Percentiles rank a stretch among this genome's conserved stretches.
phyloP scores from a whole-genome alignment of 2,888 invertebrate genomes.

The Exocentrus adspersus region DNA sequence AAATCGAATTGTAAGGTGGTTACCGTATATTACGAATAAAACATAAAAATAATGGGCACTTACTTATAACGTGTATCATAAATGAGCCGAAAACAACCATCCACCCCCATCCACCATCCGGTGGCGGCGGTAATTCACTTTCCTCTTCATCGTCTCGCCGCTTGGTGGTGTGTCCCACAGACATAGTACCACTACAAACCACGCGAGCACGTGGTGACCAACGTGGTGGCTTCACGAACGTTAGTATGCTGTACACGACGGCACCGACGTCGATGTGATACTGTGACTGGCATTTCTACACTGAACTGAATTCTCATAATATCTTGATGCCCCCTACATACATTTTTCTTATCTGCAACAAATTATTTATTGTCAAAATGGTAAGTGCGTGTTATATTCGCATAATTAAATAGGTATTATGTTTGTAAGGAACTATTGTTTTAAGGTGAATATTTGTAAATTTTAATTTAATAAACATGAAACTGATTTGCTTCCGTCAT shows the following conservation, averaged over 20 bases:
- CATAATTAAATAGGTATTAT: too few relatives aligned
- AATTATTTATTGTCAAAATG: constrained; percentile 23
- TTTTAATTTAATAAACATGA: too few relatives aligned
- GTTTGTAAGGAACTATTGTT: background rate
- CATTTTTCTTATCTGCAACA: constrained; percentile 40
- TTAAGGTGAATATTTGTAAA: too few relatives aligned
- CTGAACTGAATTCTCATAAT: constrained; percentile 23
- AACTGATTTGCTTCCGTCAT: too few relatives aligned
- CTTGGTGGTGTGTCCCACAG: constrained; percentile 43
- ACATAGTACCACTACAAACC: constrained; percentile 38
- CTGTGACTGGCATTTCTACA: constrained; percentile 25
- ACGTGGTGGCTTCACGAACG: constrained; percentile 16
- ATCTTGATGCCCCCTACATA: constrained; percentile 35
- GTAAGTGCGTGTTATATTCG: background rate
- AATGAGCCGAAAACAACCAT: constrained; percentile 94
- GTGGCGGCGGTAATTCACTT: constrained; percentile 68
- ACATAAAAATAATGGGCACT: constrained; percentile 68
- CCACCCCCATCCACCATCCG: constrained; percentile 97
- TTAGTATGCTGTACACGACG: constrained; percentile 15
- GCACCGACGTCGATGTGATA: constrained; percentile 23
- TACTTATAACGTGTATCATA: constrained; percentile 94
- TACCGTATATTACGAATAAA: background rate
- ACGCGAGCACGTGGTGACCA: constrained; percentile 26
- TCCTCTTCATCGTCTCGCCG: constrained; percentile 55
- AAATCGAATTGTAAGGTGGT: background rate